phyloP scores from a whole-genome alignment of 1,140 invertebrate species.

The Notospermus geniculatus region DNA sequence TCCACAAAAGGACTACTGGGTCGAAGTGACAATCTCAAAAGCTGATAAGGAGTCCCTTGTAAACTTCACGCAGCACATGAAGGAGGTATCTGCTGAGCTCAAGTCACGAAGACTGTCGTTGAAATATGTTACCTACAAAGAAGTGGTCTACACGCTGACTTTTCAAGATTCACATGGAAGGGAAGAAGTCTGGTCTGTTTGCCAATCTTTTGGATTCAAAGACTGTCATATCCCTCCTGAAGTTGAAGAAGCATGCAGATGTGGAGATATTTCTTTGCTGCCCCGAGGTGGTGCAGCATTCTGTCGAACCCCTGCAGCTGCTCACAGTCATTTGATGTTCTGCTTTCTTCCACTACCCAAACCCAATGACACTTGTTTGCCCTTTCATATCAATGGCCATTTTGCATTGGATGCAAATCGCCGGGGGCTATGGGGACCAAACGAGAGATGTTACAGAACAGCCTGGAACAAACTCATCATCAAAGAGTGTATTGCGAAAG shows the following conservation, averaged over 20 bases:
- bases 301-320: background rate
- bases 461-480: conserved; percentile 39
- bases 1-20: too few relatives aligned
- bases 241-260: conserved; percentile 21
- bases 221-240: conserved; percentile 8
- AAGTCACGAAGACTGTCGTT: too few relatives aligned
- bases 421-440: conserved; percentile 35
- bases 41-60: too few relatives aligned
- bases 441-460: conserved; percentile 21
- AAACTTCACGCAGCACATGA: too few relatives aligned
- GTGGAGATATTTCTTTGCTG: conserved; percentile 28
- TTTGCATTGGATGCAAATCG: conserved; percentile 49
- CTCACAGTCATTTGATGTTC: conserved; percentile 24
- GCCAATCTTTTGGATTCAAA: conserved; percentile 35
- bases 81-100: too few relatives aligned
- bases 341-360: conserved; percentile 50
- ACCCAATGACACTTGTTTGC: conserved; percentile 38
- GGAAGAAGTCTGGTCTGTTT: conserved; percentile 27
- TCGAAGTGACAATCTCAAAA: too few relatives aligned
- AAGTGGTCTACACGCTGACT: conserved; percentile 8
- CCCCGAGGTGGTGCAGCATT: conserved; percentile 44
- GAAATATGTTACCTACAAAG: conserved; percentile 1
- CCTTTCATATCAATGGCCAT: conserved; percentile 49
- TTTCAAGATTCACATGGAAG: background rate
- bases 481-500: conserved; percentile 31